Conservation (phyloP, 2,797 vertebrate species). For the Synanceia verrucosa region DNA sequence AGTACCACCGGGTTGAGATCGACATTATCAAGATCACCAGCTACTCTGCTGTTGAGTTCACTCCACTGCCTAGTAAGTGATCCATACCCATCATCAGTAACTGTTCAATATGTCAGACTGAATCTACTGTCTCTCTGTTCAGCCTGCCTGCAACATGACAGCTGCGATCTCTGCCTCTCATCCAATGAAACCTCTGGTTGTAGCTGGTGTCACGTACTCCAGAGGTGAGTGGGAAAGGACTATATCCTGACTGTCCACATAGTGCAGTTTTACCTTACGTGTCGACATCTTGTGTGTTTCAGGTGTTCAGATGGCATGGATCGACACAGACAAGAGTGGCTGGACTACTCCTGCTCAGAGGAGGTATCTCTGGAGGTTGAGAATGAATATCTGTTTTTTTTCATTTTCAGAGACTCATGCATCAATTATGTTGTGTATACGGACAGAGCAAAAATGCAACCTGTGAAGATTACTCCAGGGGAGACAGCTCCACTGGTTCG, state of each 20-base stretch:
- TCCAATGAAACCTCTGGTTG: conserved; percentile 89
- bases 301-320: conserved; percentile 98
- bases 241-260: background rate
- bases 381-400: background rate
- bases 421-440: conserved; percentile 12
- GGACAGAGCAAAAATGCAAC: conserved; percentile 80
- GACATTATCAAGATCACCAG: conserved; percentile 86
- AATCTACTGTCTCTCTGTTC: conserved; percentile 4
- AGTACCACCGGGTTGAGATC: conserved; percentile 92
- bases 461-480: conserved; percentile 85
- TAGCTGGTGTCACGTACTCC: conserved; percentile 94
- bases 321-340: conserved; percentile 94
- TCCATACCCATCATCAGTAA: background rate
- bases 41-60: conserved; percentile 89
- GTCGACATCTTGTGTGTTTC: conserved; percentile 35
- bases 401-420: background rate
- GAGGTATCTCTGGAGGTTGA: conserved; percentile 76
- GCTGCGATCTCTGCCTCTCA: conserved; percentile 87
- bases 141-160: conserved; percentile 91
- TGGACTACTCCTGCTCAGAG: conserved; percentile 87
- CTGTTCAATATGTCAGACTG: background rate
- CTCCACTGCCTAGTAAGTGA: conserved; percentile 90
- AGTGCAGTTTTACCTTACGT: background rate
- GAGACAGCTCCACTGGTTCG: conserved; percentile 67
- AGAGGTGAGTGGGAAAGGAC: conserved; percentile 82